Base-by-base conservation (phyloP, 2,113 vertebrate species). In the Pygoscelis adeliae region DNA sequence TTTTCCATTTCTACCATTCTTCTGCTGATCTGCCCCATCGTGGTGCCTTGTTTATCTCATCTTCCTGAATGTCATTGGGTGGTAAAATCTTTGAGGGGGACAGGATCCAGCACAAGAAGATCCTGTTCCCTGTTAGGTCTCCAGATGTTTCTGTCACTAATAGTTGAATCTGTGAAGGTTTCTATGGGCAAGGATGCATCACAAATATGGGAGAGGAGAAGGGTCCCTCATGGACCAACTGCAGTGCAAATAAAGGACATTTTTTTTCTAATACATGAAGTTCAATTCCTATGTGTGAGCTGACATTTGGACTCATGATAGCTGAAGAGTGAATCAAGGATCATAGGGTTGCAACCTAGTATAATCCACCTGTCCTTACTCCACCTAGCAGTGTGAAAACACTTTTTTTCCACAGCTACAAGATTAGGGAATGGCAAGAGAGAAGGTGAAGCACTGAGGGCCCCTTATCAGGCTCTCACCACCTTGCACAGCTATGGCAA, bases 21-120 rank as follows among this genome's bases (percentile, higher is more conserved):
- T 25, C n/a, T 76, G 13, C 17, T 7, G 9, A 34, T 71, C 30
- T 78, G 15, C 1, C 9, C 23, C 53, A 42, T 10, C 40, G 15
- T 15, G 8, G 25, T 20, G 10, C 4, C 21, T 83, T 17, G 12
- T 11, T 59, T 52, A 26, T 52, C 32, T 66, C 82, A 15, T 26
- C 15, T 40, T 52, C 34, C 5, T 26, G 2, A 21, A 6, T 38
- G 36, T 22, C 72, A 32, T 1, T 29, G 44, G 4, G 0, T 9
- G 30, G 40, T 30, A 36, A 85, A 19, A 23, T 26, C 8, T 70
- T 38, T 25, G 36, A 80, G 15, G 1, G 8, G 6, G 9, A 18
- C 56, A 69, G 22, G 53, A 82, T 49, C 13, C 40, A 82, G 27
- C 32, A 46, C 11, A 40, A 82, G n/a, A 46, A 40, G 2, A 2